Conservation (phyloP, 1,140 invertebrate genomes). For the Microplitis demolitor region DNA sequence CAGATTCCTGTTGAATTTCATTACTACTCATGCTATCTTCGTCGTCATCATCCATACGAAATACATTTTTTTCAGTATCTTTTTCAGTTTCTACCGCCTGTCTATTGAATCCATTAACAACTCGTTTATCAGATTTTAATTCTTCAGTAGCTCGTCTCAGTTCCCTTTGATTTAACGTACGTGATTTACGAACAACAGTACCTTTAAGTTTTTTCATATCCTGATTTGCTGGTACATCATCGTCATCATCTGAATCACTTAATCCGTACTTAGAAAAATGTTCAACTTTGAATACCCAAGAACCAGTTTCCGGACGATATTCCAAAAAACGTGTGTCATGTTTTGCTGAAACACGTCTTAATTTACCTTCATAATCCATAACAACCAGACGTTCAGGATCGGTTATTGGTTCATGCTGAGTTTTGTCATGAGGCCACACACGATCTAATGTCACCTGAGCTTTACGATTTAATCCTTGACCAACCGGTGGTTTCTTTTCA, state of each 20-base stretch:
- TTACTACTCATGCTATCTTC: not conserved
- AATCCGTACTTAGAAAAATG: constrained; percentile 98
- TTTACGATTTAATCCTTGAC: constrained; percentile 85
- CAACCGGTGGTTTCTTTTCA: constrained; percentile 69
- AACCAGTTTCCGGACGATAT: constrained; percentile 92
- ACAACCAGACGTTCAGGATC: constrained; percentile 76
- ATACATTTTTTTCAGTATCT: not conserved
- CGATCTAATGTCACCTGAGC: constrained; percentile 92
- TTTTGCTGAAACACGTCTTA: constrained; percentile 83
- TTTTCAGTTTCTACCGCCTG: not conserved
- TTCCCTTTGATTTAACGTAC: not conserved
- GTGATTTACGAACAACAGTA: not conserved
- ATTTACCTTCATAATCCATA: constrained; percentile 87
- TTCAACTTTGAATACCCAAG: constrained; percentile 93
- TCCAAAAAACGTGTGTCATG: constrained; percentile 91
- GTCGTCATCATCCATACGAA: not conserved
- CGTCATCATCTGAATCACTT: constrained; percentile 87
- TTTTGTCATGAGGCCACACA: constrained; percentile 94
- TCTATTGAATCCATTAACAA: not conserved
- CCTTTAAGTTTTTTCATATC: constrained; percentile 12
- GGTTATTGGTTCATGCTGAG: constrained; percentile 78
- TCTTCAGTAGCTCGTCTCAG: not conserved
- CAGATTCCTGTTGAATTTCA: not conserved
- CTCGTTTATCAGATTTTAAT: not conserved
- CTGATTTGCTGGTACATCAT: constrained; percentile 45